phyloP scores from a whole-genome alignment of 2,797 vertebrate genomes.

The Onychomys torridus region DNA sequence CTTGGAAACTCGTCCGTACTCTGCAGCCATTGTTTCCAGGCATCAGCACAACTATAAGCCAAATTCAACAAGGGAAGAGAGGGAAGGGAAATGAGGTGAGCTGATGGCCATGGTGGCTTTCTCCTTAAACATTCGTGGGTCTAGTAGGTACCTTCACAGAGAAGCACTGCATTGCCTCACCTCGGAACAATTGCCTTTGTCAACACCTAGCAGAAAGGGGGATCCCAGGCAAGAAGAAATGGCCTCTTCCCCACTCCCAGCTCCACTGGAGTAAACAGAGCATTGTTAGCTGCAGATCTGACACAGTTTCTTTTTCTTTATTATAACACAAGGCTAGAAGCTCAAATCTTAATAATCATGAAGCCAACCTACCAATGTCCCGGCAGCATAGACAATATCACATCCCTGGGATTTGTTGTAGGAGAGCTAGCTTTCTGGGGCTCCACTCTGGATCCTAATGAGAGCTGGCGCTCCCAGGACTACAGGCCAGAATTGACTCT shows the following conservation, averaged over 20 bases:
- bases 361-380: background rate
- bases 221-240: background rate
- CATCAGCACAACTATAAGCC: background rate
- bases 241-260: background rate
- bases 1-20: background rate
- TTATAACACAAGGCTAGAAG: slow-evolving; percentile 2
- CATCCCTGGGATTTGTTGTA: background rate
- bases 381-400: background rate
- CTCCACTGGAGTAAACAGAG: background rate
- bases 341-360: background rate
- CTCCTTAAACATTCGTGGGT: slow-evolving; percentile 26
- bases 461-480: background rate
- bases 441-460: background rate
- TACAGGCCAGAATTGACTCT: background rate
- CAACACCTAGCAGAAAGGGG: slow-evolving; percentile 1
- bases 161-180: background rate
- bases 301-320: background rate
- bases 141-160: background rate
- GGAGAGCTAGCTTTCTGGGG: background rate
- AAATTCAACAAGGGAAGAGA: background rate
- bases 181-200: background rate
- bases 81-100: background rate
- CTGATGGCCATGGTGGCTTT: background rate
- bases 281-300: background rate
- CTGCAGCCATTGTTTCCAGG: background rate